Base-by-base conservation (phyloP, 2,113 vertebrate species). In the Neogobius melanostomus region DNA sequence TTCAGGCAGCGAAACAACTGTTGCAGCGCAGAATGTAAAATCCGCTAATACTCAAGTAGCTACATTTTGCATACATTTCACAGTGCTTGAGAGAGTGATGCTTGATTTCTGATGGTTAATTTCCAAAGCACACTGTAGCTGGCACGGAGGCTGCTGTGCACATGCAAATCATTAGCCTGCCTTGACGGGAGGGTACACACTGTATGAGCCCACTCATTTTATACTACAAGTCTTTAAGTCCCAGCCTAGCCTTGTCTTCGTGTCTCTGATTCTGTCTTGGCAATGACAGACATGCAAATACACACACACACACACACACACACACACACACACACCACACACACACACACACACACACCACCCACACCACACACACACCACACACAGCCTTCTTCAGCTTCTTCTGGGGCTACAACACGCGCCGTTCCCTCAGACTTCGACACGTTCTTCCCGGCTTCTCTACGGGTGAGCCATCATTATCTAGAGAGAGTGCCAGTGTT, bases 41-140 rank as follows among this genome's bases (percentile, higher is more conserved):
- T 69, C 57, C 7, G 79, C 79, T 82, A 77, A 76, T 76, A 70
- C 76, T 89, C 75, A 87, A 90, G 89, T 88, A 83, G 83, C 74
- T 80, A 81, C 82, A 71, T 89, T 91, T 89, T 91, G 87, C 89
- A 91, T 91, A 90, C 85, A 91, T 90, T 90, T 90, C 83, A 90
- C 62, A 80, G 81, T 43, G 73, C 78, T 84, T 73, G 52, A 56
- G 72, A 75, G 75, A 78, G 78, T 80, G 3, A 49, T 11, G 84
- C 85, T 90, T 86, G 88, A 90, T 87, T 88, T 89, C 53, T 16
- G 75, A 83, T 74, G 75, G 82, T 84, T 91, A 73, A 89, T 90
- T 91, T 84, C 79, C 56, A 83, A 88, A 85, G 89, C 88, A 72
- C 71, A 84, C 71, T 67, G 79, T 68, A 50, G 73, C 44, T 79